Conservation (phyloP, 30 jellyfish, hydroid and myxozoan genomes). For the Rhopilema esculentum region DNA sequence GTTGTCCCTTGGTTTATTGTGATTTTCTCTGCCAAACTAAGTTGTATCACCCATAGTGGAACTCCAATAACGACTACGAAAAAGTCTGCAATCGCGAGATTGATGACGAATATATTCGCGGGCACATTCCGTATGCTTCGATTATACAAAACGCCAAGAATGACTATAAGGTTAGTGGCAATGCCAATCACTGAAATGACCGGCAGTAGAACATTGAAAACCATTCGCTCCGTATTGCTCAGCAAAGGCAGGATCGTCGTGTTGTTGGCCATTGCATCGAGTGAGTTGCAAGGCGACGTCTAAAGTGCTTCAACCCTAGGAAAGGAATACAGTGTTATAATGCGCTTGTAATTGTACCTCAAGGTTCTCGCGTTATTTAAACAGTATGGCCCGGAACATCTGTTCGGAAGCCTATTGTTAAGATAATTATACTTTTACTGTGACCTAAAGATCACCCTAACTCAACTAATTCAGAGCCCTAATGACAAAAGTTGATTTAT, state of each 20-base stretch:
- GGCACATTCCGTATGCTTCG: conserved; percentile 74
- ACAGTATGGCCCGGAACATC: background rate
- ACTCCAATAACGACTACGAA: conserved; percentile 75
- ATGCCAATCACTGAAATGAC: conserved; percentile 80
- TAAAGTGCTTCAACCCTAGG: background rate
- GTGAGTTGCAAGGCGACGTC: background rate
- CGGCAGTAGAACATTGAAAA: conserved; percentile 76
- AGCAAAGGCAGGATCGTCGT: conserved; percentile 31
- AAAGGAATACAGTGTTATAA: too few species aligned
- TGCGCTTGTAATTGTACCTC: too few species aligned
- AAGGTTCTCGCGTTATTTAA: too few species aligned
- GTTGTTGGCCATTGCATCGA: conserved; percentile 39
- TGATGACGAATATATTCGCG: conserved; percentile 75
- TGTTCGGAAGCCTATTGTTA: background rate
- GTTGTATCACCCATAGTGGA: conserved; percentile 82
- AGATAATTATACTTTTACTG: too few species aligned
- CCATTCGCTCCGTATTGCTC: conserved; percentile 55
- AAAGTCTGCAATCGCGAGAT: conserved; percentile 85
- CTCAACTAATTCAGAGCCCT: too few species aligned
- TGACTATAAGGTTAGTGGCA: conserved; percentile 72
- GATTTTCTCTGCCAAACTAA: conserved; percentile 61
- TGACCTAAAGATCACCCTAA: too few species aligned
- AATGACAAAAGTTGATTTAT: too few species aligned
- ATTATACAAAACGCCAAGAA: conserved; percentile 63
- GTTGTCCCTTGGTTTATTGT: conserved; percentile 38